Percentiles rank a stretch among this genome's conserved stretches.
Conservation (phyloP, 2,797 vertebrate genomes). For the Cynodonichthys magdalenae region DNA sequence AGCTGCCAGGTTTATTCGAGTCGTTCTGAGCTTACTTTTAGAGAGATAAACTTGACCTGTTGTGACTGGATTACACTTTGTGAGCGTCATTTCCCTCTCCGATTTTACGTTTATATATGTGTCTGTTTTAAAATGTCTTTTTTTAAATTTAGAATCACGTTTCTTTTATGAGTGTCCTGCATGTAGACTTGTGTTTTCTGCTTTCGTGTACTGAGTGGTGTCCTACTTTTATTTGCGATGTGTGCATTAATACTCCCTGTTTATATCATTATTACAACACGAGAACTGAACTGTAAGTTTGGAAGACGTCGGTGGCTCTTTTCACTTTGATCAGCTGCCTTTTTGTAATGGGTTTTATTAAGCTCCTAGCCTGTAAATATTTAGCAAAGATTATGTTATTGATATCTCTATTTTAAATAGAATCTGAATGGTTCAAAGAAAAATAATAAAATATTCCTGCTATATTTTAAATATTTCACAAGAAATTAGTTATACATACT, state of each 20-base stretch:
- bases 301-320: slow-evolving; percentile 7
- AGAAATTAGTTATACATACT: slow-evolving; percentile 21
- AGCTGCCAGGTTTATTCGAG: slow-evolving; percentile 36
- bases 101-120: slow-evolving; percentile 8
- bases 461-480: slow-evolving; percentile 15
- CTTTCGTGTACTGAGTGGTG: slow-evolving; percentile 7
- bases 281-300: slow-evolving; percentile 13
- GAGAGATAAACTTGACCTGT: slow-evolving; percentile 57
- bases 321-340: slow-evolving; percentile 6
- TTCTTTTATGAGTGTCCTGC: slow-evolving; percentile 29
- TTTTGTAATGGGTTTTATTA: slow-evolving; percentile 1
- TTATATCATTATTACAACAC: slow-evolving; percentile 40
- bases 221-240: slow-evolving; percentile 27
- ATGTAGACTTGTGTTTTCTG: slow-evolving; percentile 33
- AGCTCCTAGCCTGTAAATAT: background rate
- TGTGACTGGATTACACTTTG: slow-evolving; percentile 52
- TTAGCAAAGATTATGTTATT: background rate
- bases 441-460: background rate
- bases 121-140: slow-evolving; percentile 33
- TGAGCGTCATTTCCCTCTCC: slow-evolving; percentile 34
- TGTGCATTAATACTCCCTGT: slow-evolving; percentile 41
- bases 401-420: slow-evolving; percentile 20
- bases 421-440: slow-evolving; percentile 23
- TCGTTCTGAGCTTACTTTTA: slow-evolving; percentile 36
- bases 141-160: slow-evolving; percentile 16